Evolutionary conservation across 2,888 invertebrate species (phyloP).

Genomic region (Scrobipalpa atriplicella): DNA sequence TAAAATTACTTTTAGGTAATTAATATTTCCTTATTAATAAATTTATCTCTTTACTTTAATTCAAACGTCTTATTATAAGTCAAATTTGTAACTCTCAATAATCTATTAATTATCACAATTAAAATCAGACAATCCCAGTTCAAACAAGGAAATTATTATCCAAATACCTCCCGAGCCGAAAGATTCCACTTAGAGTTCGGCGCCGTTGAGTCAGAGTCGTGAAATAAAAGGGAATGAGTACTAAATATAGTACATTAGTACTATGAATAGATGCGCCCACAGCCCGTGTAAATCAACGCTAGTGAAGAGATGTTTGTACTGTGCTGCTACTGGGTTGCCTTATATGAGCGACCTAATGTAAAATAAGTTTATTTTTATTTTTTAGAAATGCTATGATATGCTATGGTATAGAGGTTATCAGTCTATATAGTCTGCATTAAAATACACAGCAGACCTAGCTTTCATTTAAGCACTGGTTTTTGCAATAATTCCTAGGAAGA

Average conservation of each 20-base stretch:
- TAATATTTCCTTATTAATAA: too few species aligned
- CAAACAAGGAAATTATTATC: slow-evolving; percentile 1
- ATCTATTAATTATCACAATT: not conserved
- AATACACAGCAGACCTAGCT: too few species aligned
- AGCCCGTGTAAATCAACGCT: slow-evolving; percentile 43
- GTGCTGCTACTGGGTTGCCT: not conserved
- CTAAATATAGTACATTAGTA: slow-evolving; percentile 80
- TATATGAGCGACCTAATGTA: not conserved
- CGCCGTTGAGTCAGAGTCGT: slow-evolving; percentile 38
- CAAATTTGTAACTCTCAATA: not conserved
- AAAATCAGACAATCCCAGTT: not conserved
- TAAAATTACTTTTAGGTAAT: too few species aligned
- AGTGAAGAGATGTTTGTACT: not conserved
- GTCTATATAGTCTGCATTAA: not conserved
- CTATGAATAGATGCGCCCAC: slow-evolving; percentile 79
- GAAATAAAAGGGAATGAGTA: slow-evolving; percentile 78
- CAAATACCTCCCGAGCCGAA: not conserved
- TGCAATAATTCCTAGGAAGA: too few species aligned
- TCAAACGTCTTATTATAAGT: too few species aligned
- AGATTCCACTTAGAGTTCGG: slow-evolving; percentile 9
- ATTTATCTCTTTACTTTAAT: too few species aligned
- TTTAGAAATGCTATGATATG: not conserved
- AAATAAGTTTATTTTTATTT: not conserved
- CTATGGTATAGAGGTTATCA: not conserved
- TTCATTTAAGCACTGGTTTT: too few species aligned